phyloP scores from a whole-genome alignment of 2,113 vertebrate species.

The Bujurquina vittata region DNA sequence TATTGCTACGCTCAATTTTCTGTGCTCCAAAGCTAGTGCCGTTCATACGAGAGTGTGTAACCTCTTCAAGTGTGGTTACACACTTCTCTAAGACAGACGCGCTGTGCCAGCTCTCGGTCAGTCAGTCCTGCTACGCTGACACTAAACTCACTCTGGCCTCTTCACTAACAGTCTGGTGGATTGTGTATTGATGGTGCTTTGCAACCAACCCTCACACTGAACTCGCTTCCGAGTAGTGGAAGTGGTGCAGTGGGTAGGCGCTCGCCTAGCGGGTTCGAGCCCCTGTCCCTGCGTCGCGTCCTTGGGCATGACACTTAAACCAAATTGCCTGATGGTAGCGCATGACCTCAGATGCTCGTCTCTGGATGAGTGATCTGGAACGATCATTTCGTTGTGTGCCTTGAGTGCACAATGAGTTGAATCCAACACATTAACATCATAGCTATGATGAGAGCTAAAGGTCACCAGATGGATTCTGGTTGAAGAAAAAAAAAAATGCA shows the following conservation, averaged over 20 bases:
- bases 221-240: too few species aligned
- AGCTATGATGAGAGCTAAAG: background rate
- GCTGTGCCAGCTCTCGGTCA: slow-evolving; percentile 44
- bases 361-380: too few species aligned
- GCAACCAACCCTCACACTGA: slow-evolving; percentile 6
- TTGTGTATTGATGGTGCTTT: too few species aligned
- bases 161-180: slow-evolving; percentile 18
- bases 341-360: too few species aligned
- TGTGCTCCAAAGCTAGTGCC: background rate
- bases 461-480: too few species aligned
- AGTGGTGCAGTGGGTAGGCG: too few species aligned
- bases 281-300: too few species aligned
- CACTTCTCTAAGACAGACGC: slow-evolving; percentile 29
- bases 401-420: background rate
- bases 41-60: background rate
- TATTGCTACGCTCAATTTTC: fast-evolving
- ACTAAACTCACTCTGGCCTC: slow-evolving; percentile 21
- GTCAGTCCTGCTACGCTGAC: slow-evolving; percentile 15
- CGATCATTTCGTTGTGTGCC: too few species aligned
- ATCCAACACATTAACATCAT: background rate
- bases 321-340: too few species aligned
- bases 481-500: too few species aligned
- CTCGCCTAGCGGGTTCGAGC: too few species aligned
- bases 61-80: fast-evolving
- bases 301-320: too few species aligned